A percentile compares a stretch with the other conserved stretches of the same genome.
Conservation (phyloP, 2,113 vertebrate genomes). For the Neopipo cinnamomea region DNA sequence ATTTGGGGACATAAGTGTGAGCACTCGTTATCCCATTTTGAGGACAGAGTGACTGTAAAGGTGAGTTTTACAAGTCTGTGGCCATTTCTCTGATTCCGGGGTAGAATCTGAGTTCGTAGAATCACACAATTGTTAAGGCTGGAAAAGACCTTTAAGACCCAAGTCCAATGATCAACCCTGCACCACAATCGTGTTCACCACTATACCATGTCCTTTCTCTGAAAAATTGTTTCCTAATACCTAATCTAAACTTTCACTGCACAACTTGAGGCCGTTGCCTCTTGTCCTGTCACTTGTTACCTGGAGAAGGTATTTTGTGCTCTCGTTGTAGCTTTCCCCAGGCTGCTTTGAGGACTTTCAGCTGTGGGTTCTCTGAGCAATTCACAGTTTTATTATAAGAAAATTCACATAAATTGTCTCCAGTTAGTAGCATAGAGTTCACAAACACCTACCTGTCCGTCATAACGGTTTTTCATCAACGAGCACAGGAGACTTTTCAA, state of each 20-base stretch:
- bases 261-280: background rate
- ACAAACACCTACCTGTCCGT: background rate
- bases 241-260: background rate
- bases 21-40: background rate
- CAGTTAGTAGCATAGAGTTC: background rate
- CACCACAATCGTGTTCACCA: background rate
- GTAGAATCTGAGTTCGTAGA: background rate
- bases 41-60: background rate
- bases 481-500: background rate
- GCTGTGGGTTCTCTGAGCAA: background rate
- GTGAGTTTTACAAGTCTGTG: background rate
- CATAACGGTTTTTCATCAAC: rapidly evolving
- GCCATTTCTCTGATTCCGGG: background rate
- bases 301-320: background rate
- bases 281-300: background rate
- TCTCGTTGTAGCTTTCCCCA: background rate
- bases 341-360: background rate
- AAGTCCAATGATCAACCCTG: background rate
- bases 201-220: background rate
- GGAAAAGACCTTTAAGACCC: background rate
- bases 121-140: background rate
- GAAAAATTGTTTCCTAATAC: background rate
- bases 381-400: background rate
- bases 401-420: background rate
- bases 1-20: background rate